Evolutionary conservation across 2,888 invertebrate species (phyloP), one percentile per base, ranked within the genome.

Genomic region (Lordiphosa andalusiaca): DNA sequence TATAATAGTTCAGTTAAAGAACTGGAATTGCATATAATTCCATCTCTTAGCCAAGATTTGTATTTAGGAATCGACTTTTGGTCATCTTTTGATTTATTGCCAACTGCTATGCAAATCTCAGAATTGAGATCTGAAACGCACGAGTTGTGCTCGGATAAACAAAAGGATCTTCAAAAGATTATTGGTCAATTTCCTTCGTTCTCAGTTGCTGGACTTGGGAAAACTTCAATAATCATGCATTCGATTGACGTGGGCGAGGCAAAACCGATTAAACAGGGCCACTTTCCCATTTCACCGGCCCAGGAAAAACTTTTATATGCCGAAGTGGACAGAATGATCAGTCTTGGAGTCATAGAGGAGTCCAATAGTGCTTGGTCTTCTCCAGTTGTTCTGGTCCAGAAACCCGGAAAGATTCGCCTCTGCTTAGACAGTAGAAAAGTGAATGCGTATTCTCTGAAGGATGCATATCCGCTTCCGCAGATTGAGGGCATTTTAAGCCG

Each of bases 371-470:
- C 73, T 0, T 86, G 85, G 86, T 69, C 73, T 5, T 81, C 74
- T 0, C 81, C 81, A 1, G 69, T 82, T 1, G 68, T 78, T 0
- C 67, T 85, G 39, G 73, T 83, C 0, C 47, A 55, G 3, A 85
- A 85, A 42, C 62, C 59, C 7, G 74, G 72, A 0, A 70, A 64
- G 5, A 66, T 67, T 5, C 53, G 84, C 0, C 69, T 85, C 2
- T 84, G 84, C 25, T 53, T 85, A 0, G 85, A 86, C 40, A 77
- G 71, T 6, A 38, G 86, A 2, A 72, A 75, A 30, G 51, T 86
- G 0, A 87, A 87, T n/a, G 13, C 0, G 73, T 83, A 0, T 81
- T 81, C 0, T 44, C 49, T 35, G 59, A 66, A 40, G 6, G 67
- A 72, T 54, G 64, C 62, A 7, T 66, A 65, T 19, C 68, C 60